Evolutionary conservation across 2,797 vertebrate genomes (phyloP).

Genomic region (Cyprinodon diabolis): DNA sequence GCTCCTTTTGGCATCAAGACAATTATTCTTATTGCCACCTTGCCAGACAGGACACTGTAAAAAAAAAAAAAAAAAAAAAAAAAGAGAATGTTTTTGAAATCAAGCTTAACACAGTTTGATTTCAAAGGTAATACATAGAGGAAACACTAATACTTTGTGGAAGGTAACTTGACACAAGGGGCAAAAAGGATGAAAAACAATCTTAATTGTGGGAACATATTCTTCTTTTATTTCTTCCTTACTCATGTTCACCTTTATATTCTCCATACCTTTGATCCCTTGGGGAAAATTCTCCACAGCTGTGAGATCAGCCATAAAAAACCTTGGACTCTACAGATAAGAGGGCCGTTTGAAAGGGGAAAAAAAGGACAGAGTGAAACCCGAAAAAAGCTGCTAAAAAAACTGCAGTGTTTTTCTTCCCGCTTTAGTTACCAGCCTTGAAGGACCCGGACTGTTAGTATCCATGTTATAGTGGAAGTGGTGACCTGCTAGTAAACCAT

Average conservation of each 20-base stretch:
- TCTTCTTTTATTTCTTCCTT: neutral
- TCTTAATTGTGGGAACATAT: neutral
- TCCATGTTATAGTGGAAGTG: neutral
- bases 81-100: too few species aligned
- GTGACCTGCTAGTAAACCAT: neutral
- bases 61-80: too few species aligned
- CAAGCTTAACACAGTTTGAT: neutral
- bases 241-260: neutral
- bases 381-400: neutral
- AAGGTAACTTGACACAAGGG: neutral
- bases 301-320: neutral
- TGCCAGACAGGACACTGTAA: too few species aligned
- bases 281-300: constrained; percentile 2
- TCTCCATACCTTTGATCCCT: neutral
- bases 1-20: too few species aligned
- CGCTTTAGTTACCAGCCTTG: neutral
- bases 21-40: too few species aligned
- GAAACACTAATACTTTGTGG: neutral
- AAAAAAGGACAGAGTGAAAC: neutral
- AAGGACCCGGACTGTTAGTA: neutral
- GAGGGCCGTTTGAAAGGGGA: neutral
- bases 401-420: neutral
- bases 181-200: neutral
- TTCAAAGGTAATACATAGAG: neutral
- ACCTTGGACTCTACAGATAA: constrained; percentile 7